Base-by-base conservation (phyloP, 2,797 vertebrate genomes). In the Chiroxiphia lanceolata region DNA sequence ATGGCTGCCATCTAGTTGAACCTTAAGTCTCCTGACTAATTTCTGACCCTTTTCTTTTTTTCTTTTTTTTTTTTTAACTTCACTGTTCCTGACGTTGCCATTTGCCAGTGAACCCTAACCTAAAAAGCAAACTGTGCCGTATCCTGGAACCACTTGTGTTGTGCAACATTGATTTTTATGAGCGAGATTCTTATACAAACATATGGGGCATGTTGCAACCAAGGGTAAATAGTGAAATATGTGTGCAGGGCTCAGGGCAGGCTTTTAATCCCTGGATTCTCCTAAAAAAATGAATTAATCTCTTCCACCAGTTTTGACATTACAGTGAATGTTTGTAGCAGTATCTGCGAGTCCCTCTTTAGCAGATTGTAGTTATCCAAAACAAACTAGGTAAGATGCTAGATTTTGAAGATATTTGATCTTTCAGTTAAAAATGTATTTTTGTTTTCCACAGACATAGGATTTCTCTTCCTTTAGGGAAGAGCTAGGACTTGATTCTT, bases 121-220 rank as follows among this genome's bases (percentile, higher is more conserved):
- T 75, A 17, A 84, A 94, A 91, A 7, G 36, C 48, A 26, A 33
- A 36, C 64, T 0, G 1, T 71, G 89, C 31, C 6, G 0, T 42
- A 3, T 70, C 57, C 83, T 31, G 61, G 77, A 91, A 76, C 3
- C 47, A 11, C 67, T 78, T 0, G 1, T 2, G 67, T 96, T 96
- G 95, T 84, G 96, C 90, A 97, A 97, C 15, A 0, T 3, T 83
- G 92, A 3, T 33, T 93, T 88, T 86, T 54, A 63, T 31, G 54
- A 69, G 87, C 3, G 50, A 61, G 60, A 11, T 84, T 83, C 70
- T 80, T 94, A 93, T 68, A 74, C 64, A 94, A 96, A 90, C 70
- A 91, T 18, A 76, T 1, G 3, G 42, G 75, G 7, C 40, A 8
- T 26, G 15, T 34, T 83, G 70, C 90, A 94, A 78, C 48, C 36